Evolutionary conservation across 2,888 invertebrate species (phyloP), one percentile per base, ranked within the genome.

Genomic region (Theodoxus fluviatilis): DNA sequence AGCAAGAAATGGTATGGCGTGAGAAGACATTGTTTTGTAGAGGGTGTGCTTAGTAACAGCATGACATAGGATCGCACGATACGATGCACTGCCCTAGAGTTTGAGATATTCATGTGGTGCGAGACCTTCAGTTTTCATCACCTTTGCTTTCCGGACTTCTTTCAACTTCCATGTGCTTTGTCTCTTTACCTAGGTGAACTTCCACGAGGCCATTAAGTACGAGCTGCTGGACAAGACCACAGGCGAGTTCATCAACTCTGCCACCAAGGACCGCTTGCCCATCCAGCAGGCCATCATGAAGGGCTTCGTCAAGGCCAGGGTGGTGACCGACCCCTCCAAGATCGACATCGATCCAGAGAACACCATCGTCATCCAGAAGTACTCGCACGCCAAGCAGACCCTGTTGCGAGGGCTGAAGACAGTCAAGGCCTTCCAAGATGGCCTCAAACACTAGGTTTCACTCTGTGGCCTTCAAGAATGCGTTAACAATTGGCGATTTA

Each of bases 241-340:
- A 3, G 86, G 86, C 0, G 78, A 81, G 18, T 86, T 81, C 74
- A 72, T 80, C n/a, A 81, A 86, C 78, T 85, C 82, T 47, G 72
- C 79, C 15, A 85, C 83, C 2, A 73, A 76, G 1, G 81, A 84
- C 52, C 75, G 73, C 33, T 73, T 85, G 67, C 80, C 79, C 35
- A 81, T 85, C 0, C 83, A 81, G 2, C 84, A 86, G 31, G 86
- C 86, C 43, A 85, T 86, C 59, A 85, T 84, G 81, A 78, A 80
- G 47, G 86, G 86, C 12, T 84, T 84, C 74, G 82, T 86, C 55
- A 86, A 86, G 73, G 86, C 85, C 1, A 75, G 84, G 66, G 69
- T 80, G 4, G 76, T 86, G 0, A 79, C 80, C 1, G 82, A 85
- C 71, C 76, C 82, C 3, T 78, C 79, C 38, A 80, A 77, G 33